Evolutionary conservation across 2,113 vertebrate genomes (phyloP), one percentile per base, ranked within the genome.

Genomic region (Perccottus glenii): DNA sequence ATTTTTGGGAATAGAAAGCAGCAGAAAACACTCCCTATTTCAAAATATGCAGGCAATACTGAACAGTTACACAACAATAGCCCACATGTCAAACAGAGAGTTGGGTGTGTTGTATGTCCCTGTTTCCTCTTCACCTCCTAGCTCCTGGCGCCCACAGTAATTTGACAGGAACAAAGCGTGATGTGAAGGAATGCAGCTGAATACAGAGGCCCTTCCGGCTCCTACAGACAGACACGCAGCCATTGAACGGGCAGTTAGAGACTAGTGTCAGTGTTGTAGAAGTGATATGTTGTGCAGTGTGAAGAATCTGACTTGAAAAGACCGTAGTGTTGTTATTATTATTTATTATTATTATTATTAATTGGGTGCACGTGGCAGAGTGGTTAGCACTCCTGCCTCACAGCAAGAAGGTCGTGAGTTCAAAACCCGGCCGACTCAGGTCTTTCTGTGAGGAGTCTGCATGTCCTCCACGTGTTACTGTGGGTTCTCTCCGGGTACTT

Each of bases 161-260:
- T 56, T 57, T 60, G 63, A 69, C 78, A 66, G 50, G 43, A 73
- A 78, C 77, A 78, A 78, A 81, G 75, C 53, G 4, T 53, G 67
- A 47, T 9, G 15, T 56, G 33, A 52, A 48, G 73, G 48, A 60
- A 35, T 35, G 44, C 56, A 5, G 7, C 64, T 66, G 65, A 61
- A 33, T 65, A 49, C 63, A 27, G 70, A 27, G 78, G 63, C 60
- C 66, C 32, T 60, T 68, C 62, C 60, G 50, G 60, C 42, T 15
- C 11, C 44, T n/a, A 16, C 65, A 45, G 48, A 63, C 60, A 12
- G 49, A 70, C 16, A 49, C 33, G 9, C 48, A 40, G 40, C 60
- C 48, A 33, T 53, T 58, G 62, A 52, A 60, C 43, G 5, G 5
- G 60, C 58, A 19, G 35, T 0, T 43, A 65, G 11, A 47, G 44